A percentile compares a stretch with the other conserved stretches of the same genome.
These are phyloP conservation scores for Cavia porcellus DNA, from an alignment of 2,113 vertebrate genomes.

Conservation along the genomic window DNA sequence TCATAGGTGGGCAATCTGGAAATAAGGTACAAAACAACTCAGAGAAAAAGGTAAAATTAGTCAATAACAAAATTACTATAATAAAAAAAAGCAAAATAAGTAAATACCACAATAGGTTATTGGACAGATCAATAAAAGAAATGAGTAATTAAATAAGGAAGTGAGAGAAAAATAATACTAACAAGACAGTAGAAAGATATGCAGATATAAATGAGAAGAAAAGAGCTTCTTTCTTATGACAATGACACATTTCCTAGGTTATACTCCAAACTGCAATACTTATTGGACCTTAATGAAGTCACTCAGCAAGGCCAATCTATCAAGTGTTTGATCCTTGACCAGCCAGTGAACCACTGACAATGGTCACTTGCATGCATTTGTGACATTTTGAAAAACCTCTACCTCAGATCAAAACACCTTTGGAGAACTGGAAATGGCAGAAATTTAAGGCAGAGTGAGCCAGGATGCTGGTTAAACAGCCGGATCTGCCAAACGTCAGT, in stretches of 20 bases:
- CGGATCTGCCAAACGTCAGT: neutral
- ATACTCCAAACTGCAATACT: neutral
- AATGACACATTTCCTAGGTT: neutral
- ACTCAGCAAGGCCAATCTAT: neutral
- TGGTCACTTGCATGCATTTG: neutral
- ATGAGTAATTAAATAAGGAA: neutral
- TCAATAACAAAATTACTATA: slow-evolving; percentile 11
- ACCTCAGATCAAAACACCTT: neutral
- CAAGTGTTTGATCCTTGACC: neutral
- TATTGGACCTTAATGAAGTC: neutral
- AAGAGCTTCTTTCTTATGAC: neutral
- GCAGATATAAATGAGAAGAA: neutral
- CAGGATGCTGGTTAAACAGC: neutral
- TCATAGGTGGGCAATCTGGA: neutral
- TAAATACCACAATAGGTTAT: neutral
- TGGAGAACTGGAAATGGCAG: neutral
- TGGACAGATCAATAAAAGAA: neutral
- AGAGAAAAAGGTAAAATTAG: neutral
- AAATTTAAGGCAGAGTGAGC: slow-evolving; percentile 25
- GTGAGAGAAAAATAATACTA: neutral
- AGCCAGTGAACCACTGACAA: neutral
- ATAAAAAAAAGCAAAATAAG: neutral
- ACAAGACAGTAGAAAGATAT: neutral
- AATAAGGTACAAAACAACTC: neutral
- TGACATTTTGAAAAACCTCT: neutral